Evolutionary conservation across 2,797 vertebrate species (phyloP).

Genomic region (Hyperoplus immaculatus): DNA sequence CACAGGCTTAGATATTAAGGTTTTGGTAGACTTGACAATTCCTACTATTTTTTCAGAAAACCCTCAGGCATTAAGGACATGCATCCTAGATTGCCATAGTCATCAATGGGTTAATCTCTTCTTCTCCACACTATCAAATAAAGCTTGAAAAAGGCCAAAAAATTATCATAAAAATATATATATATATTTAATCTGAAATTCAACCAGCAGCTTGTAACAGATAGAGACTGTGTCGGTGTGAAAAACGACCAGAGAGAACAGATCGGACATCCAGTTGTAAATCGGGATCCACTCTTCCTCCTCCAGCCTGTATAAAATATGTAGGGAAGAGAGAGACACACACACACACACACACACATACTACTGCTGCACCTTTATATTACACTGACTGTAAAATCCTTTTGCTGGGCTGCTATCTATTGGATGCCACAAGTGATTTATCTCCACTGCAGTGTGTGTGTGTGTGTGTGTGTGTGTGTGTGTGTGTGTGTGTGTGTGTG

Average conservation of each 20-base stretch:
- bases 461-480: slow-evolving; percentile 10
- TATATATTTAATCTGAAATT: no score
- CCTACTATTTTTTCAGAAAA: no score
- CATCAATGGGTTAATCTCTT: no score
- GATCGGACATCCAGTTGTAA: background rate
- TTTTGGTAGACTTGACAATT: no score
- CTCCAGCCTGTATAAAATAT: background rate
- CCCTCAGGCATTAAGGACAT: no score
- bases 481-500: slow-evolving; percentile 7
- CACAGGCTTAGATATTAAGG: no score
- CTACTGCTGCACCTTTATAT: slow-evolving; percentile 6
- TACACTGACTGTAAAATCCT: slow-evolving; percentile 5
- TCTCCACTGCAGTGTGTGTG: slow-evolving; percentile 24
- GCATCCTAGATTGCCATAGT: no score
- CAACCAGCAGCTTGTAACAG: no score
- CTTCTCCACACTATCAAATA: no score
- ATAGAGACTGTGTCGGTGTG: background rate
- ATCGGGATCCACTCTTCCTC: background rate
- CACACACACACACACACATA: slow-evolving; percentile 8
- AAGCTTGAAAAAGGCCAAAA: no score
- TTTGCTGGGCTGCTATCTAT: slow-evolving; percentile 8
- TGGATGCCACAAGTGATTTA: slow-evolving; percentile 42
- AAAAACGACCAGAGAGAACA: background rate
- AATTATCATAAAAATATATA: no score
- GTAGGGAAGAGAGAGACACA: background rate